Percentiles rank a stretch among this genome's conserved stretches.
These are phyloP conservation scores for Hylaeus volcanicus DNA, from an alignment of 1,140 invertebrate species.

Conservation along the genomic window DNA sequence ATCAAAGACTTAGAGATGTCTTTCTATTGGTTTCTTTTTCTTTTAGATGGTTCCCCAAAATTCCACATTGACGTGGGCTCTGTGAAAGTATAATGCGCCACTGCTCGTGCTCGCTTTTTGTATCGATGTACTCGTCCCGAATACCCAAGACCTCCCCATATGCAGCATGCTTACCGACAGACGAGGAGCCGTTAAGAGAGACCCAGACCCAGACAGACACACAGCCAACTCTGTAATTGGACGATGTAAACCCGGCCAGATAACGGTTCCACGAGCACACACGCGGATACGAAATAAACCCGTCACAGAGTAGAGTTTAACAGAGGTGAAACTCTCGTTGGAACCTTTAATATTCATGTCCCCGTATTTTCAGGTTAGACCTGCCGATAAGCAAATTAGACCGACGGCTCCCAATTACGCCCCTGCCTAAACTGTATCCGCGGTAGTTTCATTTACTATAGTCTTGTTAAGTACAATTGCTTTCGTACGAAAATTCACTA, in stretches of 20 bases:
- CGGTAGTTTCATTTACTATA: too few relatives aligned
- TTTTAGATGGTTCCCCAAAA: background rate
- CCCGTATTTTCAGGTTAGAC: too few relatives aligned
- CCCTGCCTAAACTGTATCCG: too few relatives aligned
- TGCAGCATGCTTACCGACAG: background rate
- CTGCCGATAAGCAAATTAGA: too few relatives aligned
- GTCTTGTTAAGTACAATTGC: too few relatives aligned
- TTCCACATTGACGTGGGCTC: background rate
- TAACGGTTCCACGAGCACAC: constrained; percentile 44
- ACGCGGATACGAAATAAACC: constrained; percentile 46
- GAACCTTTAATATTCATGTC: too few relatives aligned
- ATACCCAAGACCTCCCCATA: constrained; percentile 14
- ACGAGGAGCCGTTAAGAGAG: constrained; percentile 41
- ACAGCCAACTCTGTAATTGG: constrained; percentile 38
- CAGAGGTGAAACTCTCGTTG: too few relatives aligned
- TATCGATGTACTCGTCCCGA: constrained; percentile 34
- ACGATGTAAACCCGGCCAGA: constrained; percentile 50
- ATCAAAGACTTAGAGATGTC: too few relatives aligned
- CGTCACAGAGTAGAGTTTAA: background rate
- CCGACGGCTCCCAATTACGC: too few relatives aligned
- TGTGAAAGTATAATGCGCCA: background rate
- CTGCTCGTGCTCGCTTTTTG: constrained; percentile 24
- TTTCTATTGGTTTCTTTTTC: too few relatives aligned
- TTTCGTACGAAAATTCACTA: too few relatives aligned
- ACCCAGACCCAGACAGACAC: constrained; percentile 19